Evolutionary conservation across 2,888 invertebrate genomes (phyloP).

Genomic region (Brenthis hecate): DNA sequence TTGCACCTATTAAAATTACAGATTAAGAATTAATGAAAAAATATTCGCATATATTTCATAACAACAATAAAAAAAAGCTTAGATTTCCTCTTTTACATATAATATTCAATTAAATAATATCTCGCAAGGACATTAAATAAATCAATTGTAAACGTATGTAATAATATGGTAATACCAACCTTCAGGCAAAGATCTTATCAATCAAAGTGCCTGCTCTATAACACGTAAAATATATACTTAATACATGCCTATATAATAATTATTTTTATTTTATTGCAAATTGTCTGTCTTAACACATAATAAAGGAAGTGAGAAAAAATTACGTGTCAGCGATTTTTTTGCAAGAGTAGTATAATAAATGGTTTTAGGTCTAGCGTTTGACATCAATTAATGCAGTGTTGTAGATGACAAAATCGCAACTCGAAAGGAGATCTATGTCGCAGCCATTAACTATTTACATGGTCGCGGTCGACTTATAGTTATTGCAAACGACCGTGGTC

Average conservation of each 20-base stretch:
- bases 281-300: not conserved
- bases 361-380: too few relatives aligned
- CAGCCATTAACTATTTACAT: too few relatives aligned
- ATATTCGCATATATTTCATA: not conserved
- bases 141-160: constrained; percentile 41
- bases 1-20: too few relatives aligned
- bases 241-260: constrained; percentile 28
- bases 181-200: constrained; percentile 40
- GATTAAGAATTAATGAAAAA: not conserved
- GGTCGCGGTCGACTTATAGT: too few relatives aligned
- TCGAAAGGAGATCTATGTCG: too few relatives aligned
- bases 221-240: constrained; percentile 24
- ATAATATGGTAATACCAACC: constrained; percentile 42
- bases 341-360: too few relatives aligned
- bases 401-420: too few relatives aligned
- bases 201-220: constrained; percentile 25
- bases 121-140: constrained; percentile 38
- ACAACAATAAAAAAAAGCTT: constrained; percentile 1
- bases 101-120: constrained; percentile 27
- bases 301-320: constrained; percentile 2
- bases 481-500: too few relatives aligned
- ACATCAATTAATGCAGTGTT: too few relatives aligned
- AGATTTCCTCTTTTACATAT: constrained; percentile 10
- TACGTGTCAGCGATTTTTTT: not conserved
- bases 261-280: constrained; percentile 22